These are phyloP conservation scores for Hypotaenidia okinawae DNA, from an alignment of 2,797 vertebrate genomes.

Conservation along the genomic window DNA sequence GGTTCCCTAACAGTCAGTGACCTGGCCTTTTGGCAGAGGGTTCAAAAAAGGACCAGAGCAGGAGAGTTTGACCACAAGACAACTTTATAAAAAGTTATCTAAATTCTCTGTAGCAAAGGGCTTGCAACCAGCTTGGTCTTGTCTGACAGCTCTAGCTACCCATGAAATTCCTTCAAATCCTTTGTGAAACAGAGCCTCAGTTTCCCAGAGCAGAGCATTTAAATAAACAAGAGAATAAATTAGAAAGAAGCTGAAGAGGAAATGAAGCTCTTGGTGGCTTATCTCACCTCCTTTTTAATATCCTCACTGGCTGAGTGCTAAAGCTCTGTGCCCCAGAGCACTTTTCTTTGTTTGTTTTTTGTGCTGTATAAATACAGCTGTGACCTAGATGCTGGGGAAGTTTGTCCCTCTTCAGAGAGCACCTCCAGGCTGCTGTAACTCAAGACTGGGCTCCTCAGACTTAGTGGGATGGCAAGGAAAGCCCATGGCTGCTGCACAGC, in stretches of 20 bases:
- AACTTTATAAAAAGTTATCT: background rate
- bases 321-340: constrained; percentile 41
- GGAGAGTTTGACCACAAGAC: background rate
- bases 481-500: background rate
- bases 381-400: constrained; percentile 35
- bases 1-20: background rate
- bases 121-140: constrained; percentile 7
- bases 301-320: constrained; percentile 55
- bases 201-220: constrained; percentile 44
- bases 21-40: background rate
- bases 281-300: constrained; percentile 66
- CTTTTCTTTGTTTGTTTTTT: constrained; percentile 40
- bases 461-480: background rate
- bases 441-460: background rate
- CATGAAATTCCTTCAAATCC: constrained; percentile 20
- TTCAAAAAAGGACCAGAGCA: background rate
- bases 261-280: constrained; percentile 59
- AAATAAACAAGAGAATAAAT: constrained; percentile 63
- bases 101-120: background rate
- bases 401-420: background rate
- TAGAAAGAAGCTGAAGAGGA: constrained; percentile 60
- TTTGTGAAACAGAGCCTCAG: constrained; percentile 18
- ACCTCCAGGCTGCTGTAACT: background rate
- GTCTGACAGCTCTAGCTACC: background rate
- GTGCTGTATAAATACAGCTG: constrained; percentile 63